Evolutionary conservation across 1,140 invertebrate species (phyloP).

Genomic region (Leptinotarsa defecta): DNA sequence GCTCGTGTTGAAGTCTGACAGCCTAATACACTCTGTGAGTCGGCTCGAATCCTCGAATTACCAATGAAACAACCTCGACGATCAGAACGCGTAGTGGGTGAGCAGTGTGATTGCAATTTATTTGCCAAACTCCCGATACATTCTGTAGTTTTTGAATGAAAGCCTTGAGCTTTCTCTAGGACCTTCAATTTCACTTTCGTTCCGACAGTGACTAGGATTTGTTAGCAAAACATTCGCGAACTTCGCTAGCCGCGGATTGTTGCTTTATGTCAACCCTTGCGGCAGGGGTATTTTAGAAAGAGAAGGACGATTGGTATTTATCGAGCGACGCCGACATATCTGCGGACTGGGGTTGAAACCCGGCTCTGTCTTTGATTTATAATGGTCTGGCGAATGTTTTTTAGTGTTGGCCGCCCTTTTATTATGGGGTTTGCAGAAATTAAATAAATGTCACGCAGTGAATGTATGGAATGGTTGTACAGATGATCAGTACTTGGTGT

Average conservation of each 20-base stretch:
- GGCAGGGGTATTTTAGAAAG: background rate
- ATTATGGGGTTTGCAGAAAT: too few relatives aligned
- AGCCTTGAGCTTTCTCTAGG: background rate
- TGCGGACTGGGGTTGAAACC: background rate
- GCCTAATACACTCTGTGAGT: background rate
- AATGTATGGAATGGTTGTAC: too few relatives aligned
- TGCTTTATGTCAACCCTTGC: background rate
- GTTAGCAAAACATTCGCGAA: background rate
- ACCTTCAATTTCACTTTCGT: slow-evolving; percentile 1
- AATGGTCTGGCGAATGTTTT: background rate
- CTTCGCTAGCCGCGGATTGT: background rate
- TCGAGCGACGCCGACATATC: background rate
- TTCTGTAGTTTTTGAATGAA: background rate
- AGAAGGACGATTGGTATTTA: background rate
- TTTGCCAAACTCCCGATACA: background rate
- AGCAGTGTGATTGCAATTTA: background rate
- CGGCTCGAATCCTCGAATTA: background rate
- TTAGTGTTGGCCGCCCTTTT: too few relatives aligned
- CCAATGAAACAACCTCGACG: background rate
- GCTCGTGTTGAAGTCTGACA: background rate
- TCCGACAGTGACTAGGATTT: background rate
- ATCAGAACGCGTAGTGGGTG: background rate
- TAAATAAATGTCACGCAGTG: too few relatives aligned
- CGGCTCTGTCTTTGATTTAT: slow-evolving; percentile 5
- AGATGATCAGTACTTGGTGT: too few relatives aligned